Percentiles rank a stretch among this genome's conserved stretches.
These are phyloP conservation scores for Manis crassicaudata DNA, from an alignment of 2,797 vertebrate species.

Conservation along the genomic window DNA sequence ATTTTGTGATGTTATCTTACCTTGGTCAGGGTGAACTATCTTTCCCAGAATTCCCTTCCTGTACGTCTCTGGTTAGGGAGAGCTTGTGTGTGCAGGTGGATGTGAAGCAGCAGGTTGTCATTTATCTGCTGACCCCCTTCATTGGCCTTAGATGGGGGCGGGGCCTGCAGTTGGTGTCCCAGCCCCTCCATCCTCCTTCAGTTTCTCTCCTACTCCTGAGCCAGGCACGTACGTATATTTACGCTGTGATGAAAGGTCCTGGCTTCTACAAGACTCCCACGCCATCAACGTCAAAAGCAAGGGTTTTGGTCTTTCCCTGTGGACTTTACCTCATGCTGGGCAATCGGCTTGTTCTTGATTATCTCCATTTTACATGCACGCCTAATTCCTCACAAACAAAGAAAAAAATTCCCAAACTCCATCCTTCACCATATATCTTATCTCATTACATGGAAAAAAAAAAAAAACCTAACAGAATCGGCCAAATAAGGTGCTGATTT, in stretches of 20 bases:
- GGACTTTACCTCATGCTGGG: not conserved
- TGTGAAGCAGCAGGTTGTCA: not conserved
- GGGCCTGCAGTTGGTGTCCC: not conserved
- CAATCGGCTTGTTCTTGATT: not conserved
- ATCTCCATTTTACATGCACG: not conserved
- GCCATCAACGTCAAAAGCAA: not conserved
- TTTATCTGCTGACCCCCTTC: not conserved
- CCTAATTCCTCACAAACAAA: not conserved
- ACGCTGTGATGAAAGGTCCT: not conserved
- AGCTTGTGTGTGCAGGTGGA: not conserved
- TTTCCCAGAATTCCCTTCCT: not conserved
- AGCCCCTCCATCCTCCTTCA: not conserved
- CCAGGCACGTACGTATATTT: no score
- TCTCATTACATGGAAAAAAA: not conserved
- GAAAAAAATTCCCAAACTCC: not conserved
- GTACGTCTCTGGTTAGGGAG: not conserved
- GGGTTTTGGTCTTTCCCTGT: not conserved
- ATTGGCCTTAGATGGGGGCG: not conserved
- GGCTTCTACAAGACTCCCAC: not conserved
- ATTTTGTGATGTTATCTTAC: not conserved
- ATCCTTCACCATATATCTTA: not conserved
- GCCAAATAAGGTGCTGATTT: not conserved
- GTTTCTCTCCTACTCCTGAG: not conserved
- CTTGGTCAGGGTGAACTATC: not conserved
- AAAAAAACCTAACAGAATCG: not conserved